These are phyloP conservation scores for Acanthochromis polyacanthus DNA, from an alignment of 2,113 vertebrate genomes.

Conservation along the genomic window DNA sequence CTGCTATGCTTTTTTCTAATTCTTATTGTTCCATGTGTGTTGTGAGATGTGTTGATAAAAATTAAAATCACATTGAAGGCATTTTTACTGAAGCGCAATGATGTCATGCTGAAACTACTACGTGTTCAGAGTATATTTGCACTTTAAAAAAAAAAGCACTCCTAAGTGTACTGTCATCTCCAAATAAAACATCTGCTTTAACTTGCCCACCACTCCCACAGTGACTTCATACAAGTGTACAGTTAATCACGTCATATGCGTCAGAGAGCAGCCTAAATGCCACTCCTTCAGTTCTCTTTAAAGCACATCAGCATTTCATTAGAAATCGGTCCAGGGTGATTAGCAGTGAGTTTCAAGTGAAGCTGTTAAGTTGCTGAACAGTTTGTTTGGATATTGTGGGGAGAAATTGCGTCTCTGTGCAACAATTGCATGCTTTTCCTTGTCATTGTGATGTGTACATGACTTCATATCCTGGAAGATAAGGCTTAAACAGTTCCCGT, in stretches of 20 bases:
- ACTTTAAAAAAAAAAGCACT: background rate
- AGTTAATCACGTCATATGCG: conserved; percentile 36
- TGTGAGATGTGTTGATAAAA: no score
- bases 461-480: conserved; percentile 12
- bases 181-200: conserved; percentile 1
- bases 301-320: background rate
- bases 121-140: background rate
- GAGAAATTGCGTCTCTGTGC: background rate
- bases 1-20: no score
- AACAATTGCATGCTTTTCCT: background rate
- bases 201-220: conserved; percentile 21
- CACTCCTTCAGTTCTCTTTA: background rate
- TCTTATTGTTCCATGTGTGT: no score
- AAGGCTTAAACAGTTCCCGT: background rate
- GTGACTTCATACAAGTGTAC: background rate
- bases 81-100: background rate
- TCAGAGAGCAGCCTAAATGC: background rate
- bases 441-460: background rate
- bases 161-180: background rate
- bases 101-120: background rate
- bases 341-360: background rate
- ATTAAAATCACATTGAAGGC: background rate
- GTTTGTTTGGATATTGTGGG: background rate
- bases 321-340: background rate
- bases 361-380: background rate